Base-by-base conservation (phyloP, 2,888 invertebrate genomes). In the Aleiodes leptofemur region DNA sequence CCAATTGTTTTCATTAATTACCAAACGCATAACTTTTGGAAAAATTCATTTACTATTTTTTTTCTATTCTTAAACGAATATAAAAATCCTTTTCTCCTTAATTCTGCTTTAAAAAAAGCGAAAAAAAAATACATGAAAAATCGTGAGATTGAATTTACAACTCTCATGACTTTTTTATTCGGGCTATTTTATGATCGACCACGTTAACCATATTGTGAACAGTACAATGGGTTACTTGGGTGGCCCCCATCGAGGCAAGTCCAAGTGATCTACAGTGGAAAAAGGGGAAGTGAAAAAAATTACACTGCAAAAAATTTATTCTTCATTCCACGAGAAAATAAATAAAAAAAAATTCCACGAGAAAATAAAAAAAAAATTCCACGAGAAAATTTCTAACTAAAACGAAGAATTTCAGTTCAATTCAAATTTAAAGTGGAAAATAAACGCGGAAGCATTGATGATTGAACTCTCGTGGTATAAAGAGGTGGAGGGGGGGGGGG, bases 141-240 rank as follows among this genome's bases (percentile, higher is more conserved):
- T 64, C 23, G 64, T 64, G 48, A 16, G 64, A 9, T 48, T 43
- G 64, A 43, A 48, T 64, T 61, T 61, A 61, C 61, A 61, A 43
- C 43, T 38, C 2, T 11, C 38, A 61, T 43, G 43, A 43, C 8
- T 61, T 64, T 23, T 64, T 64, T 64, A 64, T 43, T 16, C 64
- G 6, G 6, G 13, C 6, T 64, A 23, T 16, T 64, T 64, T 64
- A 64, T 64, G 64, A 64, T 64, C 48, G 48, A 64, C 64, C 64
- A 64, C 64, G 43, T 64, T 64, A 64, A 64, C 43, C 16, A 43
- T 64, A 64, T 64, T 64, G 43, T 64, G 43, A 23, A 64, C 43
- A 64, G 14, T 16, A 64, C 64, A 64, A 64, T 64, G 64, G 64
- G 64, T 64, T 7, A 9, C 64, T 43, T 64, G 64, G 64, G 64